Conservation (phyloP, 2,888 invertebrate genomes). For the Lithophane ornitopus region DNA sequence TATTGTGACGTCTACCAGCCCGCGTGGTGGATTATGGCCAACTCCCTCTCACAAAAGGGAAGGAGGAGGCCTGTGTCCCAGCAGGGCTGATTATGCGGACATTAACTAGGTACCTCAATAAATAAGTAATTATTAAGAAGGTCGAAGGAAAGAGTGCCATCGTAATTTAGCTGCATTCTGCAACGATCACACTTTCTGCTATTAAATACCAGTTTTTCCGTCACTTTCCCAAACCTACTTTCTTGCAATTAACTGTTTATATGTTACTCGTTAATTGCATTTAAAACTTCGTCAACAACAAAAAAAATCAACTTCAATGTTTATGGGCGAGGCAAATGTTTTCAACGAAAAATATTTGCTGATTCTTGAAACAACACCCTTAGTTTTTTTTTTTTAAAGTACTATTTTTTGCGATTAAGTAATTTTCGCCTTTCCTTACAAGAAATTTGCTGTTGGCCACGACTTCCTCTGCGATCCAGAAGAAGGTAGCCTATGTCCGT, state of each 20-base stretch:
- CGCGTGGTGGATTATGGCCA: too few relatives aligned
- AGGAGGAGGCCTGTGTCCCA: too few relatives aligned
- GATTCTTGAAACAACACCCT: neutral
- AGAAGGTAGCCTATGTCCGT: too few relatives aligned
- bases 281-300: constrained; percentile 29
- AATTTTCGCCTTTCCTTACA: neutral
- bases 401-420: neutral
- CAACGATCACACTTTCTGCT: constrained; percentile 52
- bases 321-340: neutral
- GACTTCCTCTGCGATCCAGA: too few relatives aligned
- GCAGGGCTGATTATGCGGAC: too few relatives aligned
- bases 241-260: constrained; percentile 57
- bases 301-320: constrained; percentile 21
- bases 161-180: constrained; percentile 38
- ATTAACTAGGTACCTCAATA: neutral
- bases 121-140: constrained; percentile 9
- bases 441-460: too few relatives aligned
- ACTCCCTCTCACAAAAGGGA: too few relatives aligned
- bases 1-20: too few relatives aligned
- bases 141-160: constrained; percentile 33
- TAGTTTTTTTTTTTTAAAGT: neutral
- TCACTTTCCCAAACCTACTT: constrained; percentile 67
- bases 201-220: constrained; percentile 61
- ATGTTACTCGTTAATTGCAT: constrained; percentile 47
- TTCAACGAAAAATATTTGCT: neutral